phyloP scores from a whole-genome alignment of 1,140 invertebrate species.

The Zaprionus africanus region DNA sequence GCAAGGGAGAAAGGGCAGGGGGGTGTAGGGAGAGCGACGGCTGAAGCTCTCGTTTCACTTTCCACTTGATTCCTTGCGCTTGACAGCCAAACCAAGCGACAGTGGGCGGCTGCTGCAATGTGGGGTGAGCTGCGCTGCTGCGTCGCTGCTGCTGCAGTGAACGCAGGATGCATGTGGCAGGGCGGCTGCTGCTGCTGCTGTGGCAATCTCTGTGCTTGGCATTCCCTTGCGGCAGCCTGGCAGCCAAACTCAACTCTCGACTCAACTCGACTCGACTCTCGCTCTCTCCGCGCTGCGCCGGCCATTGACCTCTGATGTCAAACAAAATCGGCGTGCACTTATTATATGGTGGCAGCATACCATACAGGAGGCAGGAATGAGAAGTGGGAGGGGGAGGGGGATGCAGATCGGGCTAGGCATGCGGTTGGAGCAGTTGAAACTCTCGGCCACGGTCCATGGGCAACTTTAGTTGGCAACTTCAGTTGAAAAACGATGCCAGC shows the following conservation, averaged over 20 bases:
- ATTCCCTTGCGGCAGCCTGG: constrained; percentile 53
- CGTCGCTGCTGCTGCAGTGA: constrained; percentile 35
- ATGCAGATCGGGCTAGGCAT: neutral
- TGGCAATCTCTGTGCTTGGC: constrained; percentile 41
- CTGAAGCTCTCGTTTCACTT: constrained; percentile 71
- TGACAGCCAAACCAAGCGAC: constrained; percentile 67
- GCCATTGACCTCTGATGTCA: constrained; percentile 81
- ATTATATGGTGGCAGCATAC: constrained; percentile 53
- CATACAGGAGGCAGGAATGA: neutral
- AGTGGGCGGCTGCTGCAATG: constrained; percentile 33
- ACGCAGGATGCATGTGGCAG: constrained; percentile 57
- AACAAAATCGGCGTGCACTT: constrained; percentile 78
- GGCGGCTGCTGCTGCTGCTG: constrained; percentile 19
- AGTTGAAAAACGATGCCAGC: constrained; percentile 38
- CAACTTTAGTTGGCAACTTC: constrained; percentile 45
- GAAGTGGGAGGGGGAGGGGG: neutral
- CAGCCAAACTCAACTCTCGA: neutral
- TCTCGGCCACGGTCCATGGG: constrained; percentile 70
- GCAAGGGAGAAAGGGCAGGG: neutral
- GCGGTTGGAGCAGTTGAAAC: constrained; percentile 23
- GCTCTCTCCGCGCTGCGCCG: constrained; percentile 35
- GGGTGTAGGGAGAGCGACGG: neutral
- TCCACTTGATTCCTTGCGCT: constrained; percentile 81
- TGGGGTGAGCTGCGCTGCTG: constrained; percentile 13
- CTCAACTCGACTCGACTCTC: constrained; percentile 13